phyloP scores from a whole-genome alignment of 2,113 vertebrate species.

The Rhea pennata region DNA sequence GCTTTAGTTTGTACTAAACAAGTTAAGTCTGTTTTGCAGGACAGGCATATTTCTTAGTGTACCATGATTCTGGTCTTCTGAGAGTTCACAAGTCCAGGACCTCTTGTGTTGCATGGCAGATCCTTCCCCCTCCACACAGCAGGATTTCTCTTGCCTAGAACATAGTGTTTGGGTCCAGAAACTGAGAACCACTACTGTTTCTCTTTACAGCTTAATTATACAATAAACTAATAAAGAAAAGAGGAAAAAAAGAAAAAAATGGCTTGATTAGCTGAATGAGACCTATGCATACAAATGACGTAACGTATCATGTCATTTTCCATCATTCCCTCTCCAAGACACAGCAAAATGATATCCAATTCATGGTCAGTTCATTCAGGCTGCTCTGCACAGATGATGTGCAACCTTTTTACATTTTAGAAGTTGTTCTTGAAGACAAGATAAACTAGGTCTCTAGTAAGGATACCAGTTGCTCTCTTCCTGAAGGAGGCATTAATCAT shows the following conservation, averaged over 20 bases:
- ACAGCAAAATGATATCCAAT: neutral
- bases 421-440: neutral
- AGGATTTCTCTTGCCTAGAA: neutral
- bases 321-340: neutral
- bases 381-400: neutral
- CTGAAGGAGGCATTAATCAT: neutral
- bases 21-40: neutral
- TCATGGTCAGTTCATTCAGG: neutral
- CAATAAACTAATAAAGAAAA: neutral
- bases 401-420: neutral
- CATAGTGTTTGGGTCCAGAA: neutral
- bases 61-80: neutral
- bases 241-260: neutral
- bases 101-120: neutral
- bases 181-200: neutral
- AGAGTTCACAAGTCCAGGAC: neutral
- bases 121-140: neutral
- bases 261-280: neutral
- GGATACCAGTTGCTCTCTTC: neutral
- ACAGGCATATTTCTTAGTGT: neutral
- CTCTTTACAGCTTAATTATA: neutral
- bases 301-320: neutral
- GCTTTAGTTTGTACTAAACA: neutral
- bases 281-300: neutral
- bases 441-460: neutral